Evolutionary conservation across 2,797 vertebrate species (phyloP), one percentile per base, ranked within the genome.

Genomic region (Muscicapa striata): DNA sequence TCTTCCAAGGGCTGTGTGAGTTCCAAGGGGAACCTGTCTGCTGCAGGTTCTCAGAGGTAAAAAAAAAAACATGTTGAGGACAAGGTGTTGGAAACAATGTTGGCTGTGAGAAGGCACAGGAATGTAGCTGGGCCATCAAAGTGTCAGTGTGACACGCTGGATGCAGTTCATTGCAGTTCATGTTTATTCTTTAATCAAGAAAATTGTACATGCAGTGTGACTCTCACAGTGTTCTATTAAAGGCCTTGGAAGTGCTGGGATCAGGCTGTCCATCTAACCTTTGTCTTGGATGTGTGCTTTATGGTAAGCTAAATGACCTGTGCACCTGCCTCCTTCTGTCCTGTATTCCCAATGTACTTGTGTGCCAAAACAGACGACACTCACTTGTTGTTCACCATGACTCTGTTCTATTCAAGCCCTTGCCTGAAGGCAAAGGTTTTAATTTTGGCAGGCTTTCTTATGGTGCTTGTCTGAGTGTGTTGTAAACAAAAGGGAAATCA

Each of bases 141-240:
- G 66, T 59, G 88, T 93, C 94, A 32, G 3, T 41, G 64, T 87
- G 83, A 87, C 85, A 57, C 52, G 68, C 52, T 2, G 2, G 38
- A 73, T 17, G 36, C 26, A 41, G n/a, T 89, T 83, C 19, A 18
- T 64, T 88, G 88, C 40, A 41, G 41, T 57, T 83, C 21, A 5
- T 84, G 32, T 90, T 94, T 89, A 41, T 57, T 69, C 87, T 94
- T 92, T 72, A 95, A 91, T 93, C 52, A 83, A 87, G 75, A 80
- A 87, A 77, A 91, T 70, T 23, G 38, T 61, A 46, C 21, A 32
- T 19, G 36, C 41, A 36, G 34, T n/a, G 24, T 29, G 38, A 40
- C 30, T 80, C 57, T 32, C 15, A 22, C 7, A 46, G 36, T 24
- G 38, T 82, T 90, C 66, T 93, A 57, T 57, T 68, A 62, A 41